phyloP scores from a whole-genome alignment of 2,113 vertebrate genomes.

The Carassius auratus region DNA sequence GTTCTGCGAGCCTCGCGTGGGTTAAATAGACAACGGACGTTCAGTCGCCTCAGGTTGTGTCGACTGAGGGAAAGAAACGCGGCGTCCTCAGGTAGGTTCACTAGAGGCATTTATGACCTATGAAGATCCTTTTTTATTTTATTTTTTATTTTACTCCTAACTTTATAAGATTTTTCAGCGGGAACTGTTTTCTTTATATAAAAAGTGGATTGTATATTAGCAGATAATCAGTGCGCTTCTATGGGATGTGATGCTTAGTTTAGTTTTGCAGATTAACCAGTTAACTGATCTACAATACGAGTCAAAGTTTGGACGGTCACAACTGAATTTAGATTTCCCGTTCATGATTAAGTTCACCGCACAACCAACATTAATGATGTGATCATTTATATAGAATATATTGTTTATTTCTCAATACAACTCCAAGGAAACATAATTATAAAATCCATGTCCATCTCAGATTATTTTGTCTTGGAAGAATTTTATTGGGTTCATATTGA shows the following conservation, averaged over 20 bases:
- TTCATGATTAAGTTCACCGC: neutral
- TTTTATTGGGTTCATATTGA: neutral
- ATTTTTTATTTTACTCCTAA: no score
- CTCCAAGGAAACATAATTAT: no score
- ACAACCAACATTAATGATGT: neutral
- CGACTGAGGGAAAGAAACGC: neutral
- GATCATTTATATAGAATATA: no score
- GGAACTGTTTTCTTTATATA: neutral
- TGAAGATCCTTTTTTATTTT: neutral
- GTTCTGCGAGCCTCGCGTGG: neutral
- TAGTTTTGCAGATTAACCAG: neutral
- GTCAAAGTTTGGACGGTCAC: neutral
- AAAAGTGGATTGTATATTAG: neutral
- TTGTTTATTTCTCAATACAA: no score
- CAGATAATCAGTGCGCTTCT: no score
- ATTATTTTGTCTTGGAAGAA: neutral
- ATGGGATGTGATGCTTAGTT: neutral
- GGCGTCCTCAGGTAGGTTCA: constrained; percentile 22
- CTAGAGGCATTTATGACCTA: neutral
- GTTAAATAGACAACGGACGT: neutral
- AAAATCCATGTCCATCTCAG: no score
- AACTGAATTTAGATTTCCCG: neutral
- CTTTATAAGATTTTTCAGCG: neutral
- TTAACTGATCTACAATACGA: no score
- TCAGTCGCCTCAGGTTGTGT: neutral